phyloP scores from a whole-genome alignment of 2,113 vertebrate species.

The Xenopus laevis region DNA sequence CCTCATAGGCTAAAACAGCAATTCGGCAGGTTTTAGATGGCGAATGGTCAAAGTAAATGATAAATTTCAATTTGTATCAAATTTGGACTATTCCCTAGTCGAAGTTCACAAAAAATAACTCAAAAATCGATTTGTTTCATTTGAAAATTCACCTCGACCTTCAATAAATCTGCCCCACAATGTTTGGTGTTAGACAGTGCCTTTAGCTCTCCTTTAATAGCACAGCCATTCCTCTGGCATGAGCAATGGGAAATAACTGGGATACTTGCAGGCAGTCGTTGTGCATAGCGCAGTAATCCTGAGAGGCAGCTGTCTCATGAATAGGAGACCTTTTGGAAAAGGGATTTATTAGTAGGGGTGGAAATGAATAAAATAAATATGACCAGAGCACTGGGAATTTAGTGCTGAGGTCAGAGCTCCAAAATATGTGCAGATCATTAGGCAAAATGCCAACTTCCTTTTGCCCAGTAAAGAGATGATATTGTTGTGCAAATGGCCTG shows the following conservation, averaged over 20 bases:
- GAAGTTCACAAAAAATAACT: no score
- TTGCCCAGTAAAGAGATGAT: background rate
- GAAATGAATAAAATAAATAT: background rate
- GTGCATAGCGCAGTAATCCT: background rate
- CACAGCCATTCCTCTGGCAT: conserved; percentile 15
- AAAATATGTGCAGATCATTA: background rate
- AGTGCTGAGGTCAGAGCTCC: background rate
- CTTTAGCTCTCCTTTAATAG: no score
- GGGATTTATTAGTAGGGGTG: background rate
- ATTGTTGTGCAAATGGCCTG: no score
- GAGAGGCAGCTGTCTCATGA: conserved; percentile 13
- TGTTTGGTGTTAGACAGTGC: background rate
- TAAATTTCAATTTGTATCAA: no score
- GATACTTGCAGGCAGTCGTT: conserved; percentile 9
- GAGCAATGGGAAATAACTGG: conserved; percentile 24
- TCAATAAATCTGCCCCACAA: no score
- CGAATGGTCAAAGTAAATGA: no score
- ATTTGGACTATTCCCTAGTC: no score
- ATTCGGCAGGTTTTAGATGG: no score
- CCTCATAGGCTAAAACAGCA: no score
- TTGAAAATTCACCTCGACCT: no score
- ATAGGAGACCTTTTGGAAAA: background rate
- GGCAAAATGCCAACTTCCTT: background rate
- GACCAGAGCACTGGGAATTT: background rate
- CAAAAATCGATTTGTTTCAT: no score